Evolutionary conservation across 2,888 invertebrate genomes (phyloP), one percentile per base, ranked within the genome.

Genomic region (Rhimphoctona megacephalus): DNA sequence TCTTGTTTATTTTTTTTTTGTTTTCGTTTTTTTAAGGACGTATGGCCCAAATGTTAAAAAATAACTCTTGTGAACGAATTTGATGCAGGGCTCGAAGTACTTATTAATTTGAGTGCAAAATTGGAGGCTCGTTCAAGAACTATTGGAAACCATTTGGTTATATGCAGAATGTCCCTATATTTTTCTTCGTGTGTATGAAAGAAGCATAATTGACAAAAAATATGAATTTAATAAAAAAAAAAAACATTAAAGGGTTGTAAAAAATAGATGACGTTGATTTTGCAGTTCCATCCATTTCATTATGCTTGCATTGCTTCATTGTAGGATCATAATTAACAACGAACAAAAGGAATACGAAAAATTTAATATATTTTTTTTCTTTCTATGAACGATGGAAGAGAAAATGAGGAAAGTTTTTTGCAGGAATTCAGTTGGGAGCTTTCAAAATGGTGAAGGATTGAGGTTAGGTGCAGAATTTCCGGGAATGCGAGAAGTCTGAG

Each of bases 401-500:
- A 30, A 30, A 61, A 30, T 30, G 61, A 61, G 61, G 25, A 49
- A 49, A 30, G 61, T 61, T 30, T n/a, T 17, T 14, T 2, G 30
- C 57, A 57, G 30, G 5, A 30, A 17, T 30, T 61, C 17, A 33
- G 33, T 6, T n/a, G 33, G 2, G 36, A 43, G 67, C 30, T 67
- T 57, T 54, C 39, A 36, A 46, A 76, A 57, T 39, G 46, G 49
- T 64, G 52, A 33, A 77, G 61, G 77, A 77, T 39, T 77, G 19
- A 36, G 70, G 69, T 67, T 39, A 57, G 57, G 57, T 77, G 57
- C 74, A 79, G 76, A 85, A 73, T 86, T 86, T 87, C 86, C 82
- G 83, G 78, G 87, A 87, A 87, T 83, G 52, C 43, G 79, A 67
- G 46, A 78, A 66, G 52, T 72, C 64, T 43, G 81, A 88, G 87